phyloP scores from a whole-genome alignment of 1,140 invertebrate genomes.

The Eubasilissa regina region DNA sequence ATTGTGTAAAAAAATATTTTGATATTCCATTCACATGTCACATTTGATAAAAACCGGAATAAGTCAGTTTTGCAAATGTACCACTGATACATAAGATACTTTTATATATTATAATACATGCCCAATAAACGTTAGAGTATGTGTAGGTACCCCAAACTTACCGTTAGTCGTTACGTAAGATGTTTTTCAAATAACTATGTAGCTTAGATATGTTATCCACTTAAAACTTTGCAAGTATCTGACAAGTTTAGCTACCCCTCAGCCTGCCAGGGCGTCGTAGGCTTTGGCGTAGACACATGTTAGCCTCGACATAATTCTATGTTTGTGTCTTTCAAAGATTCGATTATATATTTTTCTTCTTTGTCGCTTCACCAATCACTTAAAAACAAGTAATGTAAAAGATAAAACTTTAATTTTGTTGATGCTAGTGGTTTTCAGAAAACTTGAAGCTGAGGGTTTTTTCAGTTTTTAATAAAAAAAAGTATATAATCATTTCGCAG shows the following conservation, averaged over 20 bases:
- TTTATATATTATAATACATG: no score
- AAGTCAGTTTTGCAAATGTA: no score
- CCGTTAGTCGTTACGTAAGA: slow-evolving; percentile 37
- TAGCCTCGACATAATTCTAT: slow-evolving; percentile 1
- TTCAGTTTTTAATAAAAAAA: no score
- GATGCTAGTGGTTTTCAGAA: not conserved
- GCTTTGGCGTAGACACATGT: slow-evolving; percentile 19
- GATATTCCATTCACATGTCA: no score
- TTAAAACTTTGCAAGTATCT: slow-evolving; percentile 54
- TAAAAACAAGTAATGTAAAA: not conserved
- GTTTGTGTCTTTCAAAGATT: slow-evolving; percentile 15
- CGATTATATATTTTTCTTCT: slow-evolving; percentile 29
- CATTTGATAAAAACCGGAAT: no score
- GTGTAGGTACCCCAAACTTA: not conserved
- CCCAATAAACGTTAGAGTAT: not conserved
- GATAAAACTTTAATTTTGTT: not conserved
- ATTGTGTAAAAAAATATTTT: no score
- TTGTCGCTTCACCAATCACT: slow-evolving; percentile 16
- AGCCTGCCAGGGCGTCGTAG: slow-evolving; percentile 8
- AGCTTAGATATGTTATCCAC: slow-evolving; percentile 50
- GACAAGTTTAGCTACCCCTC: slow-evolving; percentile 41
- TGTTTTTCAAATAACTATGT: slow-evolving; percentile 50
- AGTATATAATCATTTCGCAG: no score
- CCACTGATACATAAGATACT: no score
- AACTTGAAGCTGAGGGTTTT: not conserved